Evolutionary conservation across 2,888 invertebrate genomes (phyloP), one percentile per base, ranked within the genome.

Genomic region (Sinopyrophorus schimmeli): DNA sequence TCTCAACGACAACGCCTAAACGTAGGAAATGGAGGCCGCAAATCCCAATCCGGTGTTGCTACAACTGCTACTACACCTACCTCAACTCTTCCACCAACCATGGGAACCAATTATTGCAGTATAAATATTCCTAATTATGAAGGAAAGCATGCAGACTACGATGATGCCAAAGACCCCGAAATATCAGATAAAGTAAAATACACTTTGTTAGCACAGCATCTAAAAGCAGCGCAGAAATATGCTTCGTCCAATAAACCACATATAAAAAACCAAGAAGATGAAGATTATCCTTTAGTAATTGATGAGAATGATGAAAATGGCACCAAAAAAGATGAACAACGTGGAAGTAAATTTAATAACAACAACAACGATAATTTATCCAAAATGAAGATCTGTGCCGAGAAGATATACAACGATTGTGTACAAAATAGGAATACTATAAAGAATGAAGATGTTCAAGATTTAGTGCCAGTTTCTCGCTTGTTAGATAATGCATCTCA

Each of bases 381-480:
- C n/a, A 51, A 58, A 16, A 60, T 56, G 11, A 54, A 60, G 18
- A 65, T 65, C 11, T 49, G 63, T 26, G 69, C 71, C 27, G 65
- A 63, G 4, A 70, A 65, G 47, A n/a, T n/a, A n/a, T n/a, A n/a
- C n/a, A n/a, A 58, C 60, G 62, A 65, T 11, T 47, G 51, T 2
- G 63, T 63, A 2, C 61, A 68, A 10, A 58, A 47, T 15, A 10
- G 27, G 9, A 34, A 35, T 18, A 16, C 4, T 26, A 43, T 52
- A 15, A 72, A 67, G 53, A 61, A 61, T 12, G 70, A 77, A 61
- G 83, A 82, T 48, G 76, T 78, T 51, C 74, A 78, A 15, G 89
- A 90, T 66, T 76, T 92, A 57, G 92, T 91, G 9, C 84, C 90
- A 5, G 85, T 92, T 1, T 83, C 87, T 0, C 80, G 83, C 54